phyloP scores from a whole-genome alignment of 2,888 invertebrate genomes.

The Thereva nobilitata region DNA sequence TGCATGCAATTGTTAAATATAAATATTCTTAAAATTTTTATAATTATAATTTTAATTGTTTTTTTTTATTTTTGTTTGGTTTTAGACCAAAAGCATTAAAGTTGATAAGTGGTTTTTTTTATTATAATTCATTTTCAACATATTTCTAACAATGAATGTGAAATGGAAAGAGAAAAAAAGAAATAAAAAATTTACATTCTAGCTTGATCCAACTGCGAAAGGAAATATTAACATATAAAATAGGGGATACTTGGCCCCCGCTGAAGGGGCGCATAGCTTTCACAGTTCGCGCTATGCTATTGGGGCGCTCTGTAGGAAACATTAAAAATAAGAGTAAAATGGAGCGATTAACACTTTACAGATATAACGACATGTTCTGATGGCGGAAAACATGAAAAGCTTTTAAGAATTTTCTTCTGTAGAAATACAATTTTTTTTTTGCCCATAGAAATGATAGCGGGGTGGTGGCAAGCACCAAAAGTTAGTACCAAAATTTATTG shows the following conservation, averaged over 20 bases:
- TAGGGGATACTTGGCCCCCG: too few species aligned
- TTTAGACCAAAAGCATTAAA: background rate
- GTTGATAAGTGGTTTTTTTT: constrained; percentile 24
- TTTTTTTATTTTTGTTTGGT: too few species aligned
- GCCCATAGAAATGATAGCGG: constrained; percentile 14
- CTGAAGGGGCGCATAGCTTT: too few species aligned
- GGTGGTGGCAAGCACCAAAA: constrained; percentile 9
- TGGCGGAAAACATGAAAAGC: constrained; percentile 28
- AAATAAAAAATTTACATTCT: too few species aligned
- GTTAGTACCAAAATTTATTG: constrained; percentile 24
- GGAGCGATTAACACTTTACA: constrained; percentile 34
- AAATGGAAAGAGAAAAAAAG: too few species aligned
- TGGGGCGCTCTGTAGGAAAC: background rate
- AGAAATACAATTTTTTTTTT: background rate
- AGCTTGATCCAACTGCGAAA: too few species aligned
- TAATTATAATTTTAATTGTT: too few species aligned
- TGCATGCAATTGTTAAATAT: too few species aligned
- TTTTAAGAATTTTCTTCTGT: constrained; percentile 20
- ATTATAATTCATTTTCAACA: background rate
- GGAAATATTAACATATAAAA: too few species aligned
- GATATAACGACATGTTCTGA: constrained; percentile 21
- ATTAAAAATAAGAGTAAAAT: constrained; percentile 21
- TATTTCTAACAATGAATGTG: too few species aligned
- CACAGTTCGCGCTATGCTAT: too few species aligned
- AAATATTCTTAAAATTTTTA: too few species aligned